Percentiles rank a stretch among this genome's conserved stretches.
Conservation (phyloP, 2,797 vertebrate species). For the Microhierax caerulescens region DNA sequence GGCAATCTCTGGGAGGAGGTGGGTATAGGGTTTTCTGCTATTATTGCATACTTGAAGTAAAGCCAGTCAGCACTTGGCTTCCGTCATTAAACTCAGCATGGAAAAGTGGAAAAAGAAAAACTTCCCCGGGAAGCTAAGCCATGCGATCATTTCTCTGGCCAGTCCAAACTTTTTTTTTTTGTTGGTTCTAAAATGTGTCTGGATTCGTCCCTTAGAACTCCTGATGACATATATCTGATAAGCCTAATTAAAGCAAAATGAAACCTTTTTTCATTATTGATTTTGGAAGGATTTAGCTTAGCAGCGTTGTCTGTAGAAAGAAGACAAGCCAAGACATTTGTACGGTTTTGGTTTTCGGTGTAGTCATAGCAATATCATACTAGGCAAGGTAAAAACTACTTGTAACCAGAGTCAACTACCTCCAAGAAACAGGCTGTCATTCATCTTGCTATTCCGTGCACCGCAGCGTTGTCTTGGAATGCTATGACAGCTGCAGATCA, state of each 20-base stretch:
- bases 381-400: background rate
- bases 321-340: background rate
- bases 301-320: background rate
- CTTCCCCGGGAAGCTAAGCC: background rate
- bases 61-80: background rate
- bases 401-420: background rate
- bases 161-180: background rate
- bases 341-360: background rate
- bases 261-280: background rate
- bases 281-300: background rate
- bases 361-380: background rate
- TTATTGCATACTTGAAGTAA: background rate
- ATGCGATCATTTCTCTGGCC: background rate
- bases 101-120: background rate
- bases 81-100: background rate
- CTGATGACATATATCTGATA: background rate
- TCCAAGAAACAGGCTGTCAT: background rate
- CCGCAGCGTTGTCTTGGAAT: background rate
- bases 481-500: background rate
- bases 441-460: background rate
- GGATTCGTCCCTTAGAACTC: background rate
- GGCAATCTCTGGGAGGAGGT: background rate
- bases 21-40: background rate
- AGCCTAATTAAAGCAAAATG: background rate
- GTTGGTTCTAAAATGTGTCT: background rate